Evolutionary conservation across 1,140 invertebrate genomes (phyloP).

Genomic region (Belonocnema kinseyi): DNA sequence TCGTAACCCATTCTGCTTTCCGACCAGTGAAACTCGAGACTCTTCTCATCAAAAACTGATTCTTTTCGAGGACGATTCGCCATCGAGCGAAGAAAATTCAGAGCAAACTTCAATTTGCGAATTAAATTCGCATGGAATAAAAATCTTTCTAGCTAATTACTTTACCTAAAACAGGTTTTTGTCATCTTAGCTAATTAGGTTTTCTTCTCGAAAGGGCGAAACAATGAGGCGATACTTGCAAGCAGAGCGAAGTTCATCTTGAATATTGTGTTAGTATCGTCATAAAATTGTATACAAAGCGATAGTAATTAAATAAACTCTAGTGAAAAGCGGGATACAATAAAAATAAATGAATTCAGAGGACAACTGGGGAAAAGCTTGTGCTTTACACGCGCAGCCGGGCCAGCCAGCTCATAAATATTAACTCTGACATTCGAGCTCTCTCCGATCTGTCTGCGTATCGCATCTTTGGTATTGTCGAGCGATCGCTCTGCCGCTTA

Average conservation of each 20-base stretch:
- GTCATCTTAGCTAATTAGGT: background rate
- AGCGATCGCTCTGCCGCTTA: constrained; percentile 6
- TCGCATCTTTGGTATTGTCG: constrained; percentile 27
- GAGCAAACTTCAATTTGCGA: background rate
- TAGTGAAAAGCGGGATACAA: background rate
- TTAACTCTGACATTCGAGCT: constrained; percentile 1
- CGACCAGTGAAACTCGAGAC: constrained; percentile 19
- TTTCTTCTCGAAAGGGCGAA: too few species aligned
- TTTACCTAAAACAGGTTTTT: background rate
- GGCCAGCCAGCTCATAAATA: constrained; percentile 27
- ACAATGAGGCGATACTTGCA: background rate
- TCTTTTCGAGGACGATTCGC: background rate
- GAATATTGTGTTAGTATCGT: constrained; percentile 13
- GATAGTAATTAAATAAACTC: constrained; percentile 7
- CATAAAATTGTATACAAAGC: background rate
- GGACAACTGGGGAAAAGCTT: background rate
- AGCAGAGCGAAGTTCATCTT: constrained; percentile 12
- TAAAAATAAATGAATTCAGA: background rate
- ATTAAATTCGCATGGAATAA: background rate
- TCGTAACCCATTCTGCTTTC: background rate
- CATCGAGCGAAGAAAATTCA: background rate
- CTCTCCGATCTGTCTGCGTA: constrained; percentile 16
- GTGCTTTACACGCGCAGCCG: constrained; percentile 14
- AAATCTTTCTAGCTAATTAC: constrained; percentile 6
- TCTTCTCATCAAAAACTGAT: background rate